Conservation (phyloP, 2,797 vertebrate genomes). For the Nannoperca australis region DNA sequence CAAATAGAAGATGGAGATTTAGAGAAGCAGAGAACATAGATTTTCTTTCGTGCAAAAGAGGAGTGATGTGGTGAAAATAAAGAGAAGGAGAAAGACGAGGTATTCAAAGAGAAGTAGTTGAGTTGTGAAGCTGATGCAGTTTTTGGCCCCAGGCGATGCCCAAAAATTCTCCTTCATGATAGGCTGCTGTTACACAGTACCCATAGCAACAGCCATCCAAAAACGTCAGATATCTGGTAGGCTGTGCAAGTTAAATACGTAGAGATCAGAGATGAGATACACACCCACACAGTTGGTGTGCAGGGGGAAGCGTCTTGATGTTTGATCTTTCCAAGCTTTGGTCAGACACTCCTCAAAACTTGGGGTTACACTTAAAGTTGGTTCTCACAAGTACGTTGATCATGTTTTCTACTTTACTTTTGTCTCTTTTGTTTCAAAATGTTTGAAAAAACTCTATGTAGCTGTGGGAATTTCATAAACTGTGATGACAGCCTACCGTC, state of each 20-base stretch:
- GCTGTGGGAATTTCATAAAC: not conserved
- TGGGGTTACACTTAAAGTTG: not conserved
- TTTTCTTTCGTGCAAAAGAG: not conserved
- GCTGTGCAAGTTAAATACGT: slow-evolving; percentile 42
- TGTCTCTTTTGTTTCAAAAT: not conserved
- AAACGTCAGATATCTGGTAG: slow-evolving; percentile 37
- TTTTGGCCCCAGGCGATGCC: slow-evolving; percentile 46
- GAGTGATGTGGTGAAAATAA: slow-evolving; percentile 14
- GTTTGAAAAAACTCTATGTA: not conserved
- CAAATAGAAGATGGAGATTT: slow-evolving; percentile 29
- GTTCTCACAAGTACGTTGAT: not conserved
- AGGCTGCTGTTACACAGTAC: slow-evolving; percentile 48
- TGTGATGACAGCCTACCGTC: slow-evolving; percentile 3
- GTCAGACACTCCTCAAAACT: slow-evolving; percentile 13
- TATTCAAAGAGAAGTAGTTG: slow-evolving; percentile 19
- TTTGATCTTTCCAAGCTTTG: slow-evolving; percentile 11
- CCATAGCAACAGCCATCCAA: slow-evolving; percentile 75
- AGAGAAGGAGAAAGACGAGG: slow-evolving; percentile 8
- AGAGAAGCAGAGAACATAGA: slow-evolving; percentile 12
- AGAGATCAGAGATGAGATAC: slow-evolving; percentile 52
- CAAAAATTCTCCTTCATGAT: slow-evolving; percentile 47
- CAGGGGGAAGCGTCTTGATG: not conserved
- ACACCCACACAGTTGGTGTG: slow-evolving; percentile 28
- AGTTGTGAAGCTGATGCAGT: slow-evolving; percentile 57
- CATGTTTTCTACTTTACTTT: slow-evolving; percentile 1